Evolutionary conservation across 2,888 invertebrate species (phyloP).

Genomic region (Tethea ocularis): DNA sequence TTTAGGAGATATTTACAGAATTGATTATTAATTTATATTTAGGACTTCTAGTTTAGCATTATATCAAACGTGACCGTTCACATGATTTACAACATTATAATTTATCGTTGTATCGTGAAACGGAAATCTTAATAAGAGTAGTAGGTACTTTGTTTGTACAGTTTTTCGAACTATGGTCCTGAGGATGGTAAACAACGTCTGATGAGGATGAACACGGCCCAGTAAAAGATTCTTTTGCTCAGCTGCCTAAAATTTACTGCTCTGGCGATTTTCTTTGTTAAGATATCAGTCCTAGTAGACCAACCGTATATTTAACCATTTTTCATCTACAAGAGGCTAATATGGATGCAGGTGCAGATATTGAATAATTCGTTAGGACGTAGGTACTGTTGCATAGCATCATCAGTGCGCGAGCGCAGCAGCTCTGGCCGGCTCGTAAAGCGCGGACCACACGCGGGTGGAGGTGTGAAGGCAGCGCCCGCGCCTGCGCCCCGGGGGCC

Average conservation of each 20-base stretch:
- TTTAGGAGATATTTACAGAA: neutral
- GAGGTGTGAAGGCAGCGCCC: constrained; percentile 81
- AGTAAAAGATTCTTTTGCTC: neutral
- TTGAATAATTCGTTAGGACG: neutral
- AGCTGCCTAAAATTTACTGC: neutral
- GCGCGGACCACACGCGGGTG: constrained; percentile 82
- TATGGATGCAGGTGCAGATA: neutral
- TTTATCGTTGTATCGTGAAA: no score
- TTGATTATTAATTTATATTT: neutral
- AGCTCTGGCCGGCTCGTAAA: constrained; percentile 71
- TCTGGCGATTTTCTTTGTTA: neutral
- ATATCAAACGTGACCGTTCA: neutral
- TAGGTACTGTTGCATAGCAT: constrained; percentile 39
- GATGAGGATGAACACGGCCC: neutral
- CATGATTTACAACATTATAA: no score
- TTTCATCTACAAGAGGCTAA: neutral
- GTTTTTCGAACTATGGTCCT: no score
- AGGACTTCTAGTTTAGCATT: neutral
- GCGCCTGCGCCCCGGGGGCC: constrained; percentile 73
- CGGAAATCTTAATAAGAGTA: no score
- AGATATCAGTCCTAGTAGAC: neutral
- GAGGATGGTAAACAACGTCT: neutral
- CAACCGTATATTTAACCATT: no score
- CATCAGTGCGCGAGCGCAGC: constrained; percentile 59
- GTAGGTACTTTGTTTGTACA: no score